phyloP scores from a whole-genome alignment of 2,888 invertebrate genomes.

The Clunio marinus region DNA sequence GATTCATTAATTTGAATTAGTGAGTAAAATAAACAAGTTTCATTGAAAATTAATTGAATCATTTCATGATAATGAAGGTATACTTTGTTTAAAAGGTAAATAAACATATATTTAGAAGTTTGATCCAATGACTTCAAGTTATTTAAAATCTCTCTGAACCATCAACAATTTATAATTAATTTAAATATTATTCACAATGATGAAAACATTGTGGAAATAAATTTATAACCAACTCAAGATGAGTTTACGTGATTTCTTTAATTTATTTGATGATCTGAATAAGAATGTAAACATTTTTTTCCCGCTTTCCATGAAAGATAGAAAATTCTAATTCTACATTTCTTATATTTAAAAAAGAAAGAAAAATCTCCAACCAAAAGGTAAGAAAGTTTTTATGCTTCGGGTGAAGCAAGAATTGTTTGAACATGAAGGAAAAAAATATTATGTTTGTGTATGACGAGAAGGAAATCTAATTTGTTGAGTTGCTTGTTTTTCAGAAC shows the following conservation, averaged over 20 bases:
- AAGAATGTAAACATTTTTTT: conserved; percentile 35
- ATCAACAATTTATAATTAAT: too few species aligned
- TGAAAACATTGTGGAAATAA: too few species aligned
- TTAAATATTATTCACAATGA: too few species aligned
- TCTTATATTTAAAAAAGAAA: conserved; percentile 16
- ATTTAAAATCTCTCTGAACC: too few species aligned
- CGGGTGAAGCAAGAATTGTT: conserved; percentile 12
- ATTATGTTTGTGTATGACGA: conserved; percentile 31
- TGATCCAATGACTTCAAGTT: too few species aligned
- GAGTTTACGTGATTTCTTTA: conserved; percentile 33
- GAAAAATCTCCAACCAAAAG: conserved; percentile 9
- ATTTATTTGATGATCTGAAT: conserved; percentile 33
- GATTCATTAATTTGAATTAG: too few species aligned
- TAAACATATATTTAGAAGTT: too few species aligned
- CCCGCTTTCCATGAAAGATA: conserved; percentile 7
- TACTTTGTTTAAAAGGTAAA: too few species aligned
- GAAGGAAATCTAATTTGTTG: conserved; percentile 39
- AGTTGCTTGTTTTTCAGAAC: conserved; percentile 39
- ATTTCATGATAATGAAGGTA: too few species aligned
- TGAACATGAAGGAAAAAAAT: conserved; percentile 11
- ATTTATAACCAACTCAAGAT: conserved; percentile 2
- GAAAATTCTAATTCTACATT: conserved; percentile 34
- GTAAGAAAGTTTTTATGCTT: neutral
- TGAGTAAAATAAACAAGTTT: too few species aligned
- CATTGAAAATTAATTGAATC: too few species aligned